Base-by-base conservation (phyloP, 2,797 vertebrate genomes). In the Champsocephalus esox region DNA sequence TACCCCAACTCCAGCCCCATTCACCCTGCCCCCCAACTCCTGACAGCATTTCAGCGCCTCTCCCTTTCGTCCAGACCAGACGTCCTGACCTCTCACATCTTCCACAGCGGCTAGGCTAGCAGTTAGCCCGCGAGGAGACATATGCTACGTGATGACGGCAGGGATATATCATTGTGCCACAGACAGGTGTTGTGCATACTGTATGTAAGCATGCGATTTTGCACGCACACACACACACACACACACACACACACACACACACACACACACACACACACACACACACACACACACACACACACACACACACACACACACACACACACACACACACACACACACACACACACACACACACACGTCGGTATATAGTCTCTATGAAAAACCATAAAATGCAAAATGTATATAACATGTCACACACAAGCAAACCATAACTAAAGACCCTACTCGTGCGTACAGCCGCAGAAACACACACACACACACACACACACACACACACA, bases 11-110 rank as follows among this genome's bases (percentile, higher is more conserved):
- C 62, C 58, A 62, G 49, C 54, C 68, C 68, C 12, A 8, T 0
- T 3, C 45, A 11, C 1, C 32, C 60, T 21, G 38, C 12, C 19
- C 17, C 21, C 54, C 64, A 50, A 43, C 64, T 44, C 83, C 80
- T 48, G 17, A 66, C 70, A 76, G 62, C 68, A 78, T 86, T 87
- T 89, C 83, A 89, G 66, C 73, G 70, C 81, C 84, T 87, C 76
- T 77, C 59, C 54, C 61, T 1, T 32, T 75, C 50, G 19, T 66
- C 73, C 76, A 79, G 86, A 77, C 83, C 79, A 86, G 87, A 85
- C 81, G 70, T 67, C 62, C 58, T 70, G 67, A 83, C 70, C 73
- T 79, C 60, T 38, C 70, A 87, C 83, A 45, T 68, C 72, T 80
- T 83, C 77, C 68, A 65, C 56, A 41, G 14, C 68, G 32, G 58